Percentiles rank a stretch among this genome's conserved stretches.
These are phyloP conservation scores for Pipistrellus pipistrellus DNA, from an alignment of 2,797 vertebrate species.

Conservation along the genomic window DNA sequence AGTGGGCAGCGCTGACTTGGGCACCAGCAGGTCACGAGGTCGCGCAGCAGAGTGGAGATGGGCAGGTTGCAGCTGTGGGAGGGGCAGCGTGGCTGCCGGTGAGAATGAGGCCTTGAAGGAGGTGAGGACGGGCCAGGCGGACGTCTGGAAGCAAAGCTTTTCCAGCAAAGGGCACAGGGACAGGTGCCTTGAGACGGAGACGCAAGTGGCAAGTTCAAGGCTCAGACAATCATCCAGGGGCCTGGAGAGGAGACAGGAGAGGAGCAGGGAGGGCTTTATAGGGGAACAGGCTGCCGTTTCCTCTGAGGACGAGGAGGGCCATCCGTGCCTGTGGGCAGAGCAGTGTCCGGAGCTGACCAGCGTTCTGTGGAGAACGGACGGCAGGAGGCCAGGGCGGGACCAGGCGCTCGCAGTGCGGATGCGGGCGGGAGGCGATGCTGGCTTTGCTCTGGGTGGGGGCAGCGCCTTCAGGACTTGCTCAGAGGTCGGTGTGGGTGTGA, in stretches of 20 bases:
- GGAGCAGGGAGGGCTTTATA: not conserved
- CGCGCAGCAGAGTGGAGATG: not conserved
- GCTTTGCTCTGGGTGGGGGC: not conserved
- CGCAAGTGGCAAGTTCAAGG: not conserved
- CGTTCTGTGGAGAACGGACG: not conserved
- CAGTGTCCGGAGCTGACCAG: not conserved
- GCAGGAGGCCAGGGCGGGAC: no score
- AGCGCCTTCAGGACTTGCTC: not conserved
- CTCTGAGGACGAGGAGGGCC: not conserved
- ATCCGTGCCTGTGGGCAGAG: not conserved
- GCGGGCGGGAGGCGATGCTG: accelerated
- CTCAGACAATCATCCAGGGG: no score
- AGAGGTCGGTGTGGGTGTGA: not conserved
- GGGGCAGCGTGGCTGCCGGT: no score
- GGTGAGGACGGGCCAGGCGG: not conserved
- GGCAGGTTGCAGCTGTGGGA: not conserved
- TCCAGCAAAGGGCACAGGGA: not conserved
- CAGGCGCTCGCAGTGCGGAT: not conserved
- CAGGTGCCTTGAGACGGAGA: not conserved
- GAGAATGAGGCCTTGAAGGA: not conserved
- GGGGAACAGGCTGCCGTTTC: accelerated
- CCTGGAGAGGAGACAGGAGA: not conserved
- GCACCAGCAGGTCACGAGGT: not conserved
- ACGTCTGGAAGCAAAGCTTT: not conserved
- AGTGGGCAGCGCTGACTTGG: not conserved